These are phyloP conservation scores for Coenobita brevimanus DNA, from an alignment of 1,140 invertebrate genomes.

Conservation along the genomic window DNA sequence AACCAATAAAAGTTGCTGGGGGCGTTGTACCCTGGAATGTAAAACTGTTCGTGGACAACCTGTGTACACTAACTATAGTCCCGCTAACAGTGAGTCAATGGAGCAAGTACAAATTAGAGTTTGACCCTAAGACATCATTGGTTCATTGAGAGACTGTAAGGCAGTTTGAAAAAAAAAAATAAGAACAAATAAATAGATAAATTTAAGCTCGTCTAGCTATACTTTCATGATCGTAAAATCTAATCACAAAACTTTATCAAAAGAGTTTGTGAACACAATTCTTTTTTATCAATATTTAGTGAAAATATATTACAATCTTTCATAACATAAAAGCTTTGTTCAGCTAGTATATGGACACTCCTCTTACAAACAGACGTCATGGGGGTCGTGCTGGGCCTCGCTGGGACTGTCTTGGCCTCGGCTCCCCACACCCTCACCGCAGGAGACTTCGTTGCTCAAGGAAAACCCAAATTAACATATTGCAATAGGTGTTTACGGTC, in stretches of 20 bases:
- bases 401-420: not conserved
- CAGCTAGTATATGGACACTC: slow-evolving; percentile 26
- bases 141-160: slow-evolving; percentile 17
- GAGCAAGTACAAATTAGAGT: no score
- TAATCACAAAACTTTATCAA: slow-evolving; percentile 22
- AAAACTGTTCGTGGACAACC: no score
- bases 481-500: no score
- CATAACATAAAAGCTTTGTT: slow-evolving; percentile 49
- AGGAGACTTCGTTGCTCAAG: no score
- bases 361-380: slow-evolving; percentile 32
- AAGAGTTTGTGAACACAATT: slow-evolving; percentile 42
- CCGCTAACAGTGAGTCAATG: no score
- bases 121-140: not conserved
- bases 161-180: slow-evolving; percentile 16
- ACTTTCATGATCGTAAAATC: slow-evolving; percentile 34
- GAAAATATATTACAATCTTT: slow-evolving; percentile 62
- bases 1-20: no score
- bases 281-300: slow-evolving; percentile 48
- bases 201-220: slow-evolving; percentile 30
- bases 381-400: not conserved
- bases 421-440: not conserved
- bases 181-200: slow-evolving; percentile 56
- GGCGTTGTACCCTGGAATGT: no score
- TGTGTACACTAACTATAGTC: no score
- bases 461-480: no score